Base-by-base conservation (phyloP, 2,797 vertebrate genomes). In the Acanthiza pusilla region DNA sequence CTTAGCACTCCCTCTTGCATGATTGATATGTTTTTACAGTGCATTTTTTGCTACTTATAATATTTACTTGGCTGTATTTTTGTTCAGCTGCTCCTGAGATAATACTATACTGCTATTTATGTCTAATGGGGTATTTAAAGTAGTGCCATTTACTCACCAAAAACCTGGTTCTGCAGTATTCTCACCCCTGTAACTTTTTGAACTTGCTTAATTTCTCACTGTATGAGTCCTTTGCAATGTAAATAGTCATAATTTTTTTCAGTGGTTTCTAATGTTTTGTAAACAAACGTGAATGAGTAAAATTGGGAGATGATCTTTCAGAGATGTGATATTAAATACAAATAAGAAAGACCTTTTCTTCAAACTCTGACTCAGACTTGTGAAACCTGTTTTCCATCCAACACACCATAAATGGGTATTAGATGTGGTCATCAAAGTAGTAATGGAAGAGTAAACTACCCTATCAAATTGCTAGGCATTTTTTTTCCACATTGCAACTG, bases 391-490 rank as follows among this genome's bases (percentile, higher is more conserved):
- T 83, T 90, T 83, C 13, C 21, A 43, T 27, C 8, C 70, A 86
- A 7, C 53, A n/a, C 2, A 1, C 7, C 20, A 40, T 43, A 86
- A 81, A 71, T 29, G 29, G 7, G 1, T 75, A 65, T 80, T 80
- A 84, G 38, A 67, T 45, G 11, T 21, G 11, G 12, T 26, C 38
- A 68, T 40, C 20, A 74, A 62, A 78, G 17, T 40, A 16, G 43
- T 40, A 26, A 30, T 1, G 1, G 30, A 75, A 67, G 40, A 87
- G 13, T 38, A 67, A 85, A 71, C 3, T 60, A 7, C 18, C 4
- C 2, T 10, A 13, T 54, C 26, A 75, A 57, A 78, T 16, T 5
- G 0, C 4, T 23, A 23, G 7, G 3, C 4, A 13, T 18, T 57
- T 81, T 92, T 92, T 85, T 87, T 45, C 19, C 34, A 54, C 58